These are phyloP conservation scores for Columba janthina DNA, from an alignment of 2,113 vertebrate species.

Conservation along the genomic window DNA sequence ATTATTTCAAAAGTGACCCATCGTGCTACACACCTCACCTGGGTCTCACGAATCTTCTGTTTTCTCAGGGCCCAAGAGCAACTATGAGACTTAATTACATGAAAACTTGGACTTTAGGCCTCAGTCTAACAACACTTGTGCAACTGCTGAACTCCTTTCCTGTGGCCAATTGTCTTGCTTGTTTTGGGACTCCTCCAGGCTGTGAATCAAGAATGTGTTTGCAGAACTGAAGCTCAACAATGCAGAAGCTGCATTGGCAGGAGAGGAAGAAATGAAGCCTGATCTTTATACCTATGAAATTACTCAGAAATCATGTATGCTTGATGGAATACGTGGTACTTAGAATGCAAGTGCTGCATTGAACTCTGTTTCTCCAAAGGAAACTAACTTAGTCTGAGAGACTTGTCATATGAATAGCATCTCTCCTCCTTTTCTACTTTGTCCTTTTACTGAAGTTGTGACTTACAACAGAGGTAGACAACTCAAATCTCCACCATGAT, in stretches of 20 bases:
- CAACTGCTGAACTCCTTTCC: background rate
- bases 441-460: background rate
- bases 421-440: background rate
- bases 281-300: background rate
- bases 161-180: background rate
- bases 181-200: background rate
- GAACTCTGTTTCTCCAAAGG: background rate
- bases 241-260: background rate
- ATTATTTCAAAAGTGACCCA: background rate
- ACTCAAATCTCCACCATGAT: background rate
- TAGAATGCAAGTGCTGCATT: background rate
- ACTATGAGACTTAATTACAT: background rate
- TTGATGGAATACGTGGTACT: background rate
- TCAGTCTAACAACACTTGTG: background rate
- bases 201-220: background rate
- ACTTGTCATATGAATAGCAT: background rate
- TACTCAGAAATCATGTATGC: background rate
- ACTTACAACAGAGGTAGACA: background rate
- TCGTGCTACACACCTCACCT: background rate
- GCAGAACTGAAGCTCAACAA: background rate
- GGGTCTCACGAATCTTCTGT: background rate
- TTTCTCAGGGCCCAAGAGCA: background rate
- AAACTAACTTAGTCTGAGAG: background rate
- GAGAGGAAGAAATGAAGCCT: background rate
- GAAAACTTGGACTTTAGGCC: background rate